A percentile compares a stretch with the other conserved stretches of the same genome.
These are phyloP conservation scores for Lycocorax pyrrhopterus DNA, from an alignment of 2,113 vertebrate species.

Conservation along the genomic window DNA sequence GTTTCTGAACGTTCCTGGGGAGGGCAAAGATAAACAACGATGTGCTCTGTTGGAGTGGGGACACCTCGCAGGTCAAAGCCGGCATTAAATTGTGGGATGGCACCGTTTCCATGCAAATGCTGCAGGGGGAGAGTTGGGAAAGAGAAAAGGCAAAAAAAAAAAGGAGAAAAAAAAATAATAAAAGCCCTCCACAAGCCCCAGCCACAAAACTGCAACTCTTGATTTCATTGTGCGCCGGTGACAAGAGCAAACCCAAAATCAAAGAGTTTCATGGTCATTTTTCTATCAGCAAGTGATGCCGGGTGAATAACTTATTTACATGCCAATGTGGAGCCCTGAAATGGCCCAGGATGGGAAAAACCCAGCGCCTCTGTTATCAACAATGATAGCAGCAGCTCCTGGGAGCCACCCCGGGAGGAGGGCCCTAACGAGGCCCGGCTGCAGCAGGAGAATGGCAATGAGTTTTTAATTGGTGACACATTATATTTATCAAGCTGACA, in stretches of 20 bases:
- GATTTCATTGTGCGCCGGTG: constrained; percentile 82
- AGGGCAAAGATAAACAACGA: constrained; percentile 1
- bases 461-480: constrained; percentile 96
- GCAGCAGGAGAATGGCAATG: constrained; percentile 85
- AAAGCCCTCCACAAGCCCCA: neutral
- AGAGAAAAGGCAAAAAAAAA: neutral
- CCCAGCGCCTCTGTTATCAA: constrained; percentile 74
- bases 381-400: constrained; percentile 74
- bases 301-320: constrained; percentile 94
- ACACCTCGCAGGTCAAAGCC: constrained; percentile 2
- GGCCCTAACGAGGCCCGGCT: constrained; percentile 87
- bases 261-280: constrained; percentile 90
- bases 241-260: constrained; percentile 81
- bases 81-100: neutral
- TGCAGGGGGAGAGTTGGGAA: constrained; percentile 53
- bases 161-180: constrained; percentile 3
- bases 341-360: constrained; percentile 83
- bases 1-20: neutral
- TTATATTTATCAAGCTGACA: constrained; percentile 96
- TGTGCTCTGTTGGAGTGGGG: neutral
- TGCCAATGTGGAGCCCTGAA: constrained; percentile 80
- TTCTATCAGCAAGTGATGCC: constrained; percentile 81
- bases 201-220: constrained; percentile 78
- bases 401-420: constrained; percentile 81
- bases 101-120: constrained; percentile 83